These are phyloP conservation scores for Melanostoma scalare DNA, from an alignment of 2,888 invertebrate genomes.

Conservation along the genomic window DNA sequence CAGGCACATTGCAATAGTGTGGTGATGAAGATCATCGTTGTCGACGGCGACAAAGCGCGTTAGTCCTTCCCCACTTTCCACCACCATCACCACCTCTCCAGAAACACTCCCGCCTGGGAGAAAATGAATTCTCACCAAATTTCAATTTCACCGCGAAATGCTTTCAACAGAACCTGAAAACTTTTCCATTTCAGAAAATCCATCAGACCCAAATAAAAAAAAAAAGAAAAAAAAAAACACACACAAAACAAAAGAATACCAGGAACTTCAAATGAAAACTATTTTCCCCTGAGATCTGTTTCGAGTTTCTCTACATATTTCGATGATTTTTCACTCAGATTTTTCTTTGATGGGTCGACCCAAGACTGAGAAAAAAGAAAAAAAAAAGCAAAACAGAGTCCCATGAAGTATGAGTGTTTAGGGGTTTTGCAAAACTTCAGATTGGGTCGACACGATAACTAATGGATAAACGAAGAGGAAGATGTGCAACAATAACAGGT, in stretches of 20 bases:
- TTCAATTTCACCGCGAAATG: conserved; percentile 73
- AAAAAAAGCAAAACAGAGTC: conserved; percentile 4
- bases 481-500: conserved; percentile 28
- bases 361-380: background rate
- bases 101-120: conserved; percentile 8
- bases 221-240: conserved; percentile 16
- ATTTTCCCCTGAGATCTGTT: conserved; percentile 60
- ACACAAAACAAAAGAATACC: conserved; percentile 19
- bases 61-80: background rate
- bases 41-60: background rate
- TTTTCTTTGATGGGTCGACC: conserved; percentile 34
- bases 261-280: conserved; percentile 60
- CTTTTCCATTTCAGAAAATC: conserved; percentile 50
- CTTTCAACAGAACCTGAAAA: conserved; percentile 66
- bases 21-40: conserved; percentile 51
- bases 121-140: conserved; percentile 68
- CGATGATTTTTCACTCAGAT: conserved; percentile 60
- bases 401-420: conserved; percentile 47
- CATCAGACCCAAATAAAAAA: background rate
- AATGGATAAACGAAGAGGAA: conserved; percentile 20
- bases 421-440: conserved; percentile 35
- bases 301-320: conserved; percentile 50
- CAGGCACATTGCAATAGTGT: conserved; percentile 31
- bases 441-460: conserved; percentile 22
- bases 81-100: background rate